Evolutionary conservation across 92 coral and sea anemone species (phyloP).

Genomic region (Nematostella vectensis): DNA sequence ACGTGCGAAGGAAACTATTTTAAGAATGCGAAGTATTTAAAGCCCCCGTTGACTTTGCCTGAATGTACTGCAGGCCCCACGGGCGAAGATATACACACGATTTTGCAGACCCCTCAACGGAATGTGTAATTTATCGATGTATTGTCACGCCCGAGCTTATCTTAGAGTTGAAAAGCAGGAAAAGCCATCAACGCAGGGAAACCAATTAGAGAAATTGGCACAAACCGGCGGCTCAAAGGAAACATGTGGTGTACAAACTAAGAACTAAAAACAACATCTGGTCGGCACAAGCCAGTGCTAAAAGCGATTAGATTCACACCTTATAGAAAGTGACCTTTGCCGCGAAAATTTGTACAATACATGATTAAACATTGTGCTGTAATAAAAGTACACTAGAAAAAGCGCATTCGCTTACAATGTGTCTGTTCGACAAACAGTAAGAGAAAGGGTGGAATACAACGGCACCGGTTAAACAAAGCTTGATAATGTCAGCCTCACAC

Average conservation of each 20-base stretch:
- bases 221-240: constrained; percentile 3
- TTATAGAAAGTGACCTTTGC: constrained; percentile 9
- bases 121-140: too few relatives aligned
- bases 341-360: constrained; percentile 28
- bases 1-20: neutral
- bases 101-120: too few relatives aligned
- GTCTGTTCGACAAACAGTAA: too few relatives aligned
- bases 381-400: too few relatives aligned
- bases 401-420: too few relatives aligned
- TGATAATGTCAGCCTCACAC: too few relatives aligned
- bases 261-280: constrained; percentile 28
- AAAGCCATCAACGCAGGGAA: neutral
- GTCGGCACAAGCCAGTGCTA: constrained; percentile 22
- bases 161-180: neutral
- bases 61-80: too few relatives aligned
- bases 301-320: constrained; percentile 23
- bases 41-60: too few relatives aligned
- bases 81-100: too few relatives aligned
- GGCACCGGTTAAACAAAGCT: too few relatives aligned
- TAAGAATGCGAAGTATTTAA: constrained; percentile 4
- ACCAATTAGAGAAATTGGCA: neutral
- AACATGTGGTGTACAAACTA: constrained; percentile 17
- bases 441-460: too few relatives aligned
- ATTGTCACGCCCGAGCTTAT: neutral
- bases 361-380: constrained; percentile 10